Evolutionary conservation across 1,140 invertebrate genomes (phyloP).

Genomic region (Drosophila melanica): DNA sequence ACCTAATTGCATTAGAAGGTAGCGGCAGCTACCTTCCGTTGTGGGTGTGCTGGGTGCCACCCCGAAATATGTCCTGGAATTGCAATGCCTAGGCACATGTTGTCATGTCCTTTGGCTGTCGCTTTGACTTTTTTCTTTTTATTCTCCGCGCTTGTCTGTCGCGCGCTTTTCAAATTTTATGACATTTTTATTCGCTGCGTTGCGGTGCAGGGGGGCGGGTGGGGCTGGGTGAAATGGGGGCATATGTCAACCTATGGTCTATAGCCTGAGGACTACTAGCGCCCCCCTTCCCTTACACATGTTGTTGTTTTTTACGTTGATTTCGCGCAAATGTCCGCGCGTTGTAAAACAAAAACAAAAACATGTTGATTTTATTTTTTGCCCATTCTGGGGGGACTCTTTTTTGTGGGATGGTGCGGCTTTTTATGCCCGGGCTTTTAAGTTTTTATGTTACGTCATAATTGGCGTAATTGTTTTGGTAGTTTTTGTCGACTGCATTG

Average conservation of each 20-base stretch:
- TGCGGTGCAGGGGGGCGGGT: neutral
- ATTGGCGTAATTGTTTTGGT: constrained; percentile 76
- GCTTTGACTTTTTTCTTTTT: constrained; percentile 5
- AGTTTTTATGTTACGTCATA: constrained; percentile 68
- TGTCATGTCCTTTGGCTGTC: constrained; percentile 32
- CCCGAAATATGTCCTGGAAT: constrained; percentile 43
- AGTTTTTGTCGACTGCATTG: constrained; percentile 55
- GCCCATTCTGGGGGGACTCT: neutral
- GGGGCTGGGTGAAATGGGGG: neutral
- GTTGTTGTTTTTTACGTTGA: constrained; percentile 40
- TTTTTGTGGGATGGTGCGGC: constrained; percentile 5
- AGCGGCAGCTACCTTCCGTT: constrained; percentile 5
- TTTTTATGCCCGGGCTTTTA: constrained; percentile 61
- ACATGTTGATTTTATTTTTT: constrained; percentile 63
- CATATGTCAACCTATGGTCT: constrained; percentile 60
- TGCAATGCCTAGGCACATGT: constrained; percentile 67
- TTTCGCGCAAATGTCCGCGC: constrained; percentile 44
- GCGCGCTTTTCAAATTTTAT: constrained; percentile 76
- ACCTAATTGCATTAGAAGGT: constrained; percentile 75
- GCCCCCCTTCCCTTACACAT: constrained; percentile 2
- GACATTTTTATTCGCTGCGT: constrained; percentile 72
- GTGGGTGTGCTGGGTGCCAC: constrained; percentile 20
- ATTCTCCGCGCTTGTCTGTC: constrained; percentile 52
- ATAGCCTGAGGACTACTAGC: neutral
- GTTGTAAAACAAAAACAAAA: constrained; percentile 50